phyloP scores from a whole-genome alignment of 2,113 vertebrate genomes.

The Pollimyrus isidori region DNA sequence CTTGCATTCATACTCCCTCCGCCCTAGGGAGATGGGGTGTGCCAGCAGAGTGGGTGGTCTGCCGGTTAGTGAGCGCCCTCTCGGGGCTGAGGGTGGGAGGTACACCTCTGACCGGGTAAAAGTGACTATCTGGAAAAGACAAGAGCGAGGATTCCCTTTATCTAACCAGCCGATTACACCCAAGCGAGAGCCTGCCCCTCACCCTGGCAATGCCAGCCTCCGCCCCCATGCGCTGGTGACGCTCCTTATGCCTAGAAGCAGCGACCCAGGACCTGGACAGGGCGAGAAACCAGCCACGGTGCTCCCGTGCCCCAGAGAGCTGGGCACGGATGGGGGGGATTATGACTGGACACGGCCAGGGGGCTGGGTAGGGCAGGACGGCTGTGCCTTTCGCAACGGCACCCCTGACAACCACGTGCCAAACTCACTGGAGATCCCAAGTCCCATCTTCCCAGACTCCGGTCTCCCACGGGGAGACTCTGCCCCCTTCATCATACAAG shows the following conservation, averaged over 20 bases:
- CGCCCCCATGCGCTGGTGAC: constrained; percentile 31
- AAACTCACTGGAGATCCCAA: constrained; percentile 49
- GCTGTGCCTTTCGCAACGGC: constrained; percentile 46
- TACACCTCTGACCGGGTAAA: constrained; percentile 44
- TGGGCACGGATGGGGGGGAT: constrained; percentile 46
- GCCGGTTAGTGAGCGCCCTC: constrained; percentile 48
- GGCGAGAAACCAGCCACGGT: constrained; percentile 33
- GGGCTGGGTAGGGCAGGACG: constrained; percentile 20
- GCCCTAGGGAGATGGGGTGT: constrained; percentile 63
- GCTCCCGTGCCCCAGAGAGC: constrained; percentile 35
- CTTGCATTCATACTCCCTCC: constrained; percentile 74
- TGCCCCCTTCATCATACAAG: constrained; percentile 55
- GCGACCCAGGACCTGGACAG: constrained; percentile 22
- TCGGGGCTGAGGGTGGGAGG: constrained; percentile 40
- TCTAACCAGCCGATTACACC: constrained; percentile 60
- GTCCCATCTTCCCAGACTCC: constrained; percentile 62
- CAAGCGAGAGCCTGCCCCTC: constrained; percentile 48
- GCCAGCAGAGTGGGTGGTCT: constrained; percentile 51
- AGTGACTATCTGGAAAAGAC: constrained; percentile 56
- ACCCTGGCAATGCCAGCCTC: constrained; percentile 35
- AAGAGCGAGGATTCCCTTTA: constrained; percentile 55
- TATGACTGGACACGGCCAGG: constrained; percentile 40
- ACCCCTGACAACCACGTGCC: constrained; percentile 51
- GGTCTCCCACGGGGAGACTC: constrained; percentile 53
- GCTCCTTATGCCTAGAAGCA: constrained; percentile 15